These are phyloP conservation scores for Petrocephalus schoutedeni DNA, from an alignment of 2,797 vertebrate genomes.

Conservation along the genomic window DNA sequence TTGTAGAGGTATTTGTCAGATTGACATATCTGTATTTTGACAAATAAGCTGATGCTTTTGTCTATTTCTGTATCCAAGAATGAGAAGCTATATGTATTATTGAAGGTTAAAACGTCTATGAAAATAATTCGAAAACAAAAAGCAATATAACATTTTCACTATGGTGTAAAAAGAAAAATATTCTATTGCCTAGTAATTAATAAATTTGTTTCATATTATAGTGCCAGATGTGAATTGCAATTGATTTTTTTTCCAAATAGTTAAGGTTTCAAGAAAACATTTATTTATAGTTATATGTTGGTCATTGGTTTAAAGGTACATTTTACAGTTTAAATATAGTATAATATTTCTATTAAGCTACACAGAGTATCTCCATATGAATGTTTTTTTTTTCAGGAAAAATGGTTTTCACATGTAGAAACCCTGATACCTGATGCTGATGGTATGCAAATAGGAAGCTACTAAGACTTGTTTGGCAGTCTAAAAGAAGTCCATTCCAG, in stretches of 20 bases:
- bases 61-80: not conserved
- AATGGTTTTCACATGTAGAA: not conserved
- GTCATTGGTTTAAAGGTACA: not conserved
- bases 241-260: not conserved
- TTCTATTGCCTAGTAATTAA: not conserved
- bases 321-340: not conserved
- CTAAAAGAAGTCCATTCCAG: slow-evolving; percentile 39
- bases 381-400: slow-evolving; percentile 45
- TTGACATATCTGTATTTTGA: not conserved
- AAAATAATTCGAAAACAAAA: not conserved
- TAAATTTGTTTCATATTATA: not conserved
- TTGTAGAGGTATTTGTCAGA: not conserved
- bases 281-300: not conserved
- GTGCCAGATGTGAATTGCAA: not conserved
- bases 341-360: not conserved
- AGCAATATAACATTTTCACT: not conserved
- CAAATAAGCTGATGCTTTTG: not conserved
- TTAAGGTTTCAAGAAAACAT: not conserved
- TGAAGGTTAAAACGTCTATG: not conserved
- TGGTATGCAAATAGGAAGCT: slow-evolving; percentile 54
- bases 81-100: not conserved
- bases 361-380: not conserved
- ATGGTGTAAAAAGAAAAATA: not conserved
- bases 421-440: not conserved
- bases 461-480: slow-evolving; percentile 51